Evolutionary conservation across 1,140 invertebrate genomes (phyloP), one percentile per base, ranked within the genome.

Genomic region (Zaprionus tsacasi): DNA sequence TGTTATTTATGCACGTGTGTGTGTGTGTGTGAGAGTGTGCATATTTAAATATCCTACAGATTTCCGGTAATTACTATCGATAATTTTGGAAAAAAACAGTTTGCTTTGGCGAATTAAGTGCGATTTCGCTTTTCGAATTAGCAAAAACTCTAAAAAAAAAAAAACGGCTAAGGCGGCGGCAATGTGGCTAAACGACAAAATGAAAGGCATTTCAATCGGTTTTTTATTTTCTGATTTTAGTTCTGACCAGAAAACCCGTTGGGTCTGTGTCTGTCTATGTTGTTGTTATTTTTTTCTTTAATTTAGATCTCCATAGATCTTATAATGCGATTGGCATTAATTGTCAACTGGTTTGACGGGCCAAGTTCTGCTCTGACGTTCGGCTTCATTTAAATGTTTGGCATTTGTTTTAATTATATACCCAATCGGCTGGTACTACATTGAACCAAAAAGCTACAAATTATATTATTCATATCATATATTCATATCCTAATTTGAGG

Each of bases 271-370:
- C 11, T 56, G 64, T 35, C 45, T 74, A 13, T 56, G 13, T n/a
- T 67, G 12, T 57, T 25, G 43, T 27, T 67, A 35, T 48, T 3
- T 54, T n/a, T 21, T 12, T 21, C 45, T 50, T 50, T 50, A 50
- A 35, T 36, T 38, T 66, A 45, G 52, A 57, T 66, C 54, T 60
- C 40, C 6, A 74, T 70, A 88, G 70, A 83, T 83, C 55, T 67
- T 75, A 78, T 78, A 70, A 69, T 82, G 59, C 35, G 83, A 71
- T 77, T 75, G 76, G 58, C 69, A 71, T 54, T 88, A 81, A 88
- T 89, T 85, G 67, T 83, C 52, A 89, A 88, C 83, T 85, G 83
- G 83, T 88, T 88, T 89, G 81, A 88, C 83, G 50, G 63, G 81
- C 56, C 81, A 64, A 75, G 70, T 85, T 83, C 82, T 86, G 66